Percentiles rank a stretch among this genome's conserved stretches.
These are phyloP conservation scores for Meleagris gallopavo DNA, from an alignment of 2,113 vertebrate genomes.

Conservation along the genomic window DNA sequence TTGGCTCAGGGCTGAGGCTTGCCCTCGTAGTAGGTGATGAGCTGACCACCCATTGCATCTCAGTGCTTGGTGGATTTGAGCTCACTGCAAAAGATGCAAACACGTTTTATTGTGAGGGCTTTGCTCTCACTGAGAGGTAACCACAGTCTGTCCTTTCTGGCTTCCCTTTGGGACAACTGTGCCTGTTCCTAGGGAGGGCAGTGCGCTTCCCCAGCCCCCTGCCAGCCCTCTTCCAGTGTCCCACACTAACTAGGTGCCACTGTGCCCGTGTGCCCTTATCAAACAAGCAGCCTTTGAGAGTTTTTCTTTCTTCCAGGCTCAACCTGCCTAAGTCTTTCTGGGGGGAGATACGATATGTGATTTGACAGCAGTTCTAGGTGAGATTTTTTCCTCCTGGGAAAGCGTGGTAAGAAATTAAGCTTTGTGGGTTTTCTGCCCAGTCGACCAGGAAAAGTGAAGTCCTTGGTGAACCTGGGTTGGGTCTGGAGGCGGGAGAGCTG, in stretches of 20 bases:
- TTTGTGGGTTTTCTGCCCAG: slow-evolving; percentile 46
- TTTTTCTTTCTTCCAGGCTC: slow-evolving; percentile 50
- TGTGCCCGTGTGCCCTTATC: slow-evolving; percentile 8
- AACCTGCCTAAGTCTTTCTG: slow-evolving; percentile 48
- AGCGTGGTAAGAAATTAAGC: slow-evolving; percentile 40
- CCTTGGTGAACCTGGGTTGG: slow-evolving; percentile 24
- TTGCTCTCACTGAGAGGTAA: neutral
- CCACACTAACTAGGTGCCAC: neutral
- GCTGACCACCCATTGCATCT: neutral
- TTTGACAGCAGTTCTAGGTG: slow-evolving; percentile 61
- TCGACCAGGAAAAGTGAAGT: slow-evolving; percentile 22
- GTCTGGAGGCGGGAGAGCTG: neutral
- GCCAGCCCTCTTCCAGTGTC: neutral
- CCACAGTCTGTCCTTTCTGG: neutral
- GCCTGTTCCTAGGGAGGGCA: neutral
- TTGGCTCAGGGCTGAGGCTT: neutral
- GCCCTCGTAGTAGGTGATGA: neutral
- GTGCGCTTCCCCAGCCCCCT: neutral
- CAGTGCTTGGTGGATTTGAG: neutral
- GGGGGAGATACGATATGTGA: neutral
- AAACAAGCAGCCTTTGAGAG: slow-evolving; percentile 30
- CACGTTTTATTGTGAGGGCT: neutral
- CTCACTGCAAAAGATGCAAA: neutral
- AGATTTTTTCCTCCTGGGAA: slow-evolving; percentile 64
- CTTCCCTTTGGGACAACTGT: neutral